phyloP scores from a whole-genome alignment of 2,888 invertebrate genomes.

The Lobophora halterata region DNA sequence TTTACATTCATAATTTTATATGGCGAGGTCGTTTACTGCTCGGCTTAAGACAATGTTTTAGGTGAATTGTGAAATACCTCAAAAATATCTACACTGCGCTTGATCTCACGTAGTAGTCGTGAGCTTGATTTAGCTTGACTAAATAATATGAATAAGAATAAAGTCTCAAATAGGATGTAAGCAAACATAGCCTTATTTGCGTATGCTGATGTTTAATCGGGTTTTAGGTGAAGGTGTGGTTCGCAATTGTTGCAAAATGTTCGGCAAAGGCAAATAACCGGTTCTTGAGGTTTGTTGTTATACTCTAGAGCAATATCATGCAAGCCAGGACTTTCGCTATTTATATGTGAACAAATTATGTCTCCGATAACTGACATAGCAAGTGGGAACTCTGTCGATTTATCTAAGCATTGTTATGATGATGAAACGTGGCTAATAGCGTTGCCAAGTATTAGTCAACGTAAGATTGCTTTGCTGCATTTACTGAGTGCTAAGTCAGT shows the following conservation, averaged over 20 bases:
- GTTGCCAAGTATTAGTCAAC: constrained; percentile 44
- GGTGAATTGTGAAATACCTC: constrained; percentile 18
- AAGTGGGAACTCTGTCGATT: constrained; percentile 53
- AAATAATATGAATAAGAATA: constrained; percentile 13
- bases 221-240: constrained; percentile 26
- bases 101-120: constrained; percentile 6
- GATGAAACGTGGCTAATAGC: constrained; percentile 45
- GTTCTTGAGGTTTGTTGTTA: constrained; percentile 46
- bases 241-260: constrained; percentile 59
- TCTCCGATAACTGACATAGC: constrained; percentile 30
- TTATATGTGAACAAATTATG: constrained; percentile 42
- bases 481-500: constrained; percentile 5
- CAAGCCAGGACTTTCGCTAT: constrained; percentile 53
- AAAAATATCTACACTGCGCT: constrained; percentile 4
- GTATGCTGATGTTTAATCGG: constrained; percentile 17
- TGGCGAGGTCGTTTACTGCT: constrained; percentile 45
- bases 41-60: constrained; percentile 31
- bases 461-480: constrained; percentile 16
- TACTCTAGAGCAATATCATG: constrained; percentile 36
- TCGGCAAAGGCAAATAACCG: constrained; percentile 62
- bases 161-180: constrained; percentile 21
- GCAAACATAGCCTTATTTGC: constrained; percentile 28
- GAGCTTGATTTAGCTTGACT: constrained; percentile 6
- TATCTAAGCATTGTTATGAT: constrained; percentile 43
- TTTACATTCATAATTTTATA: constrained; percentile 51